Percentiles rank a stretch among this genome's conserved stretches.
phyloP scores from a whole-genome alignment of 2,113 vertebrate species.

The Echinops telfairi region DNA sequence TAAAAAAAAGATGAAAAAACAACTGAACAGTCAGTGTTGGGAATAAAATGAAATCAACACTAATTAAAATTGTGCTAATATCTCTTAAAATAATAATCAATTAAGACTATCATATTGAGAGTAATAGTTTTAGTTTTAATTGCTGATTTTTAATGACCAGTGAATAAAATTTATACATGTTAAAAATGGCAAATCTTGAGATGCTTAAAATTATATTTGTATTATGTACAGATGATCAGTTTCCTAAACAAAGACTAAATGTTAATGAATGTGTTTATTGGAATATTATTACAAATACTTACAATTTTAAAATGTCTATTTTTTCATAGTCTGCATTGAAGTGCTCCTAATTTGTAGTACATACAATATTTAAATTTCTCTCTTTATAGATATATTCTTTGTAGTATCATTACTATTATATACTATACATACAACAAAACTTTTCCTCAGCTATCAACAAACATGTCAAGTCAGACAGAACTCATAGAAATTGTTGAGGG shows the following conservation, averaged over 20 bases:
- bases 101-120: conserved; percentile 32
- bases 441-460: conserved; percentile 31
- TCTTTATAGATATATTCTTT: neutral
- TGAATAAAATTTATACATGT: conserved; percentile 1
- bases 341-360: neutral
- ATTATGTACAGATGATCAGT: conserved; percentile 34
- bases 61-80: conserved; percentile 50
- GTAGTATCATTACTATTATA: neutral
- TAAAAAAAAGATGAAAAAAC: neutral
- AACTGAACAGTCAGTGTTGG: neutral
- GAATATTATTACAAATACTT: neutral
- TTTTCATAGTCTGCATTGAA: neutral
- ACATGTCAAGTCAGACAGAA: neutral
- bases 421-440: neutral
- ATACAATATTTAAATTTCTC: no score
- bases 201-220: neutral
- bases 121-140: conserved; percentile 23
- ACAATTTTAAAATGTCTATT: conserved; percentile 50
- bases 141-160: neutral
- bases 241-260: conserved; percentile 20
- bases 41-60: conserved; percentile 51
- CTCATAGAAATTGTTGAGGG: neutral
- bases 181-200: conserved; percentile 29
- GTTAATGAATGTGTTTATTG: conserved; percentile 46
- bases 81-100: neutral